Evolutionary conservation across 2,113 vertebrate genomes (phyloP).

Genomic region (Pandion haliaetus): DNA sequence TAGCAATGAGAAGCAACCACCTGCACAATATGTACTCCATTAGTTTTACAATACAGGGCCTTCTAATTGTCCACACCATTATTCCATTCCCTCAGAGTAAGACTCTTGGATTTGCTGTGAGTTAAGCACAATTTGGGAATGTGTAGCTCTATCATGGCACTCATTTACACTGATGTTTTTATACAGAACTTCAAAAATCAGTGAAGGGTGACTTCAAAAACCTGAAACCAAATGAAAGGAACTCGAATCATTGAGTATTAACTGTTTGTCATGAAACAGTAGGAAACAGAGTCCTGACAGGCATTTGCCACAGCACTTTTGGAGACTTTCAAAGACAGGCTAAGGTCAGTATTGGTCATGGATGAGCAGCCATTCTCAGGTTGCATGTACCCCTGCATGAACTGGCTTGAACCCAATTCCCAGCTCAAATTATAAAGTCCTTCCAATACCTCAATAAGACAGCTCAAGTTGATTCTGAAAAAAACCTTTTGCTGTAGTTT

Average conservation of each 20-base stretch:
- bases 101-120: not conserved
- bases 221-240: not conserved
- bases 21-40: not conserved
- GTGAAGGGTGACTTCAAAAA: not conserved
- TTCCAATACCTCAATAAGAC: not conserved
- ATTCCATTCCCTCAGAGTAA: not conserved
- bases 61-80: not conserved
- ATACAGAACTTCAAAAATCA: not conserved
- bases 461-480: not conserved
- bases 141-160: not conserved
- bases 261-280: not conserved
- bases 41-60: not conserved
- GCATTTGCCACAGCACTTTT: not conserved
- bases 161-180: not conserved
- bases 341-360: not conserved
- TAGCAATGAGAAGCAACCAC: not conserved
- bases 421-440: not conserved
- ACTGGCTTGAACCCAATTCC: not conserved
- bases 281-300: not conserved
- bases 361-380: not conserved
- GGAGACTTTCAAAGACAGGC: not conserved
- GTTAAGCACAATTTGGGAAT: not conserved
- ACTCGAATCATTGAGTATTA: not conserved
- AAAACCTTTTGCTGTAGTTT: not conserved
- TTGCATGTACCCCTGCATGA: not conserved